phyloP scores from a whole-genome alignment of 53 echinoderm and acorn worm species.

The Antedon mediterranea region DNA sequence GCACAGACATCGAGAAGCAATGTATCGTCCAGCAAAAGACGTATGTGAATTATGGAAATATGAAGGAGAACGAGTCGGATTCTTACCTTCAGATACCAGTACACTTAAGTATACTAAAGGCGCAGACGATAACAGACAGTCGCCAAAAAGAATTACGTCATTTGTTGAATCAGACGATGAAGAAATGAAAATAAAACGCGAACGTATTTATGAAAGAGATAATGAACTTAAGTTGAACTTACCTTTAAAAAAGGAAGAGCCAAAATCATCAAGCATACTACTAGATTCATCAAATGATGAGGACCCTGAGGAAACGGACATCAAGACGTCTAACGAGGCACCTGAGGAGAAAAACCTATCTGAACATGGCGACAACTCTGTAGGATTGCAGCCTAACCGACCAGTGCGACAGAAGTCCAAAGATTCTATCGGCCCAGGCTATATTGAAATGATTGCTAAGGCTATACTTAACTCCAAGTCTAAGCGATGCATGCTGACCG shows the following conservation, averaged over 20 bases:
- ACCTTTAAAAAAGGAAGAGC: background rate
- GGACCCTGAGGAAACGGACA: background rate
- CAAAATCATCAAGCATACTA: background rate
- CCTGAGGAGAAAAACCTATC: background rate
- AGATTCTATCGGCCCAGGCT: background rate
- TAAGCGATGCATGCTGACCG: background rate
- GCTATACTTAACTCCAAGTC: background rate
- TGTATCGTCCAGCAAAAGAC: background rate
- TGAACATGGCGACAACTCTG: background rate
- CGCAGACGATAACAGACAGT: background rate
- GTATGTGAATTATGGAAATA: background rate
- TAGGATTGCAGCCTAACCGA: background rate
- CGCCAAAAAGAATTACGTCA: background rate
- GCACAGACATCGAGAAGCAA: background rate
- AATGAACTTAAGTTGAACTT: background rate
- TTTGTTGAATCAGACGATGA: too few species aligned
- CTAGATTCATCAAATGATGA: background rate
- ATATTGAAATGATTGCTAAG: background rate
- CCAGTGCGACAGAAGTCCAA: background rate
- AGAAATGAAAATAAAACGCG: too few species aligned
- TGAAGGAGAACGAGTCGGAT: background rate
- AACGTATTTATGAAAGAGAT: background rate
- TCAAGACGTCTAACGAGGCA: background rate
- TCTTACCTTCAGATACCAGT: background rate
- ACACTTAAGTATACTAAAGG: background rate